phyloP scores from a whole-genome alignment of 1,140 invertebrate species.

The Ceratoteleas bidentatus region DNA sequence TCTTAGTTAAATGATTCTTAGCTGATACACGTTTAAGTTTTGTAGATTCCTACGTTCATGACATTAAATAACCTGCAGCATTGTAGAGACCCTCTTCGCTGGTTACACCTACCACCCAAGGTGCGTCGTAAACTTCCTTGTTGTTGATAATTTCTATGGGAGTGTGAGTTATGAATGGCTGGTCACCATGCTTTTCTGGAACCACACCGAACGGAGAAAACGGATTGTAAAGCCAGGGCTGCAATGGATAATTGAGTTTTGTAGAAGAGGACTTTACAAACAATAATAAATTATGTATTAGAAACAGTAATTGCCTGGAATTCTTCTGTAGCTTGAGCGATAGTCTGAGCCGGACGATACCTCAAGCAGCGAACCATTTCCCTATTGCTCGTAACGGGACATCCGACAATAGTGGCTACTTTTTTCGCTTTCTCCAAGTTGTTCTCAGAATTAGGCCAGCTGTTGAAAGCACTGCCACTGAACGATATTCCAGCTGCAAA shows the following conservation, averaged over 20 bases:
- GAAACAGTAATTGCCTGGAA: constrained; percentile 76
- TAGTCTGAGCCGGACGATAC: constrained; percentile 82
- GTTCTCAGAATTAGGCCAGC: constrained; percentile 87
- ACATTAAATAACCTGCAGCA: constrained; percentile 82
- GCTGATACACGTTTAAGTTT: too few species aligned
- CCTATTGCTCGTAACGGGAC: constrained; percentile 82
- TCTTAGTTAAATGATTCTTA: too few species aligned
- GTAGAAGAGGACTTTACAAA: too few species aligned
- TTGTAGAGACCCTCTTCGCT: constrained; percentile 85
- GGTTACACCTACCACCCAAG: constrained; percentile 83
- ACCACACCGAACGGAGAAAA: constrained; percentile 85
- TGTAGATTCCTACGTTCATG: too few species aligned
- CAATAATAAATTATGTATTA: too few species aligned
- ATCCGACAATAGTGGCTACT: constrained; percentile 86
- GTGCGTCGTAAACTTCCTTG: constrained; percentile 81
- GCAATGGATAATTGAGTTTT: constrained; percentile 21
- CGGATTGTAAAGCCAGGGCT: constrained; percentile 83
- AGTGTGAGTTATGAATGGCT: constrained; percentile 83
- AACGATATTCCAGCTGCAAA: constrained; percentile 86
- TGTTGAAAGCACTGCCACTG: constrained; percentile 88
- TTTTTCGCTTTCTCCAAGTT: constrained; percentile 85
- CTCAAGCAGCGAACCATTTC: constrained; percentile 88
- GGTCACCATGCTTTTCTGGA: constrained; percentile 78
- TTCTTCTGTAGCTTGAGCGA: constrained; percentile 78
- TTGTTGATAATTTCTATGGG: constrained; percentile 82